Evolutionary conservation across 2,797 vertebrate genomes (phyloP).

Genomic region (Acropternis orthonyx): DNA sequence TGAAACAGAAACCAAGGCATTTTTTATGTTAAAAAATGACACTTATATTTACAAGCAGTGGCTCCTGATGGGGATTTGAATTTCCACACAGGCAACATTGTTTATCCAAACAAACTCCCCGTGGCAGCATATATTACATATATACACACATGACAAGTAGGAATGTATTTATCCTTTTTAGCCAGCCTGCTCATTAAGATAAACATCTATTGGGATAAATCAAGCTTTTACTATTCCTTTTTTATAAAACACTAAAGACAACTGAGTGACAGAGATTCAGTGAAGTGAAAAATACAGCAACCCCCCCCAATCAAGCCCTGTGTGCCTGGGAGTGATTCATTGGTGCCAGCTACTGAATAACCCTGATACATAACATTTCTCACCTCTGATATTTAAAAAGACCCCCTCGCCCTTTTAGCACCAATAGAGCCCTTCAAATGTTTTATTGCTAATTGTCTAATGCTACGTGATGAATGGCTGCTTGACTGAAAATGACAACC

Average conservation of each 20-base stretch:
- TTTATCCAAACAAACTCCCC: conserved; percentile 55
- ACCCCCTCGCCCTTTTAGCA: neutral
- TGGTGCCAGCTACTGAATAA: conserved; percentile 51
- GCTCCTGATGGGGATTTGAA: conserved; percentile 44
- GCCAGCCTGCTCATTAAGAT: conserved; percentile 14
- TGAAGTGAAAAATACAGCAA: conserved; percentile 6
- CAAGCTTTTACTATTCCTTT: neutral
- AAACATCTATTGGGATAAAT: conserved; percentile 60
- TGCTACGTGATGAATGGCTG: conserved; percentile 29
- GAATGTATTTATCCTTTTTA: conserved; percentile 23
- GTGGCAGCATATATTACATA: conserved; percentile 42
- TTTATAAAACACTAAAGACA: conserved; percentile 40
- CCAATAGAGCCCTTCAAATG: conserved; percentile 1
- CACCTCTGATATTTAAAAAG: conserved; percentile 55
- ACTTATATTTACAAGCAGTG: conserved; percentile 47
- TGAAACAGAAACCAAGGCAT: conserved; percentile 17
- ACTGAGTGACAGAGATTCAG: conserved; percentile 44
- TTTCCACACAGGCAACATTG: conserved; percentile 25
- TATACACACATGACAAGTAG: conserved; percentile 33
- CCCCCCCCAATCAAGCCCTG: neutral
- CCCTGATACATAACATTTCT: conserved; percentile 20
- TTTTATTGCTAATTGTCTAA: conserved; percentile 71
- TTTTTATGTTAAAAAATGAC: conserved; percentile 51
- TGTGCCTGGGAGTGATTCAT: conserved; percentile 45
- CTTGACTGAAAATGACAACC: conserved; percentile 61